phyloP scores from a whole-genome alignment of 2,113 vertebrate genomes.

The Seriola rivoliana region DNA sequence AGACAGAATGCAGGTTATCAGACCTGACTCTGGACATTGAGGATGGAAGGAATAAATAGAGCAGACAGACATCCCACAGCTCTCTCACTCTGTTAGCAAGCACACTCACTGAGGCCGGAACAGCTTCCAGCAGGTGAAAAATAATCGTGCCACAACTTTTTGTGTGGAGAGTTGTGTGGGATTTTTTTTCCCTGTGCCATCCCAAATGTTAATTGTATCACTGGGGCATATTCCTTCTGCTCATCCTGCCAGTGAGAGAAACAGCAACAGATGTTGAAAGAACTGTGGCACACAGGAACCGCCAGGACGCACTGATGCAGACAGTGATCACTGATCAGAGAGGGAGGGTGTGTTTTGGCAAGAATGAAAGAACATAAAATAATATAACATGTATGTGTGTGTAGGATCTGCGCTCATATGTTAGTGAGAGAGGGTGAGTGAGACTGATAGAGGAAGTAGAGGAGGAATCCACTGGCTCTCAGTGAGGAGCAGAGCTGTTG shows the following conservation, averaged over 20 bases:
- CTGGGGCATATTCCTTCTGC: constrained; percentile 23
- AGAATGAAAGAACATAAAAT: constrained; percentile 2
- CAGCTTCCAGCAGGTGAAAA: background rate
- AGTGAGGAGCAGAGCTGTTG: constrained; percentile 24
- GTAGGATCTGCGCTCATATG: background rate
- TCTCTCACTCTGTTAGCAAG: background rate
- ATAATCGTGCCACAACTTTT: background rate
- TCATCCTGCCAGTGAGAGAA: constrained; percentile 12
- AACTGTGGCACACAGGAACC: constrained; percentile 11
- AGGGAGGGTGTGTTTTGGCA: background rate
- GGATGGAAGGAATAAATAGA: background rate
- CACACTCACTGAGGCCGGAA: background rate
- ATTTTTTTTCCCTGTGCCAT: background rate
- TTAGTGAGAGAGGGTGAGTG: no score
- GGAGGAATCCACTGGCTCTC: constrained; percentile 19
- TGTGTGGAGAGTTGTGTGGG: background rate
- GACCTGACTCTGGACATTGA: background rate
- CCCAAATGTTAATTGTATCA: constrained; percentile 49
- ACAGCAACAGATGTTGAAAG: constrained; percentile 54
- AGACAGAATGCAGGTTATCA: background rate
- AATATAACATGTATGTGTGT: background rate
- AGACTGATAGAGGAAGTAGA: background rate
- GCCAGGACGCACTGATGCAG: constrained; percentile 23
- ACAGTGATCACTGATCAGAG: background rate
- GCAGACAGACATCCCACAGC: background rate